Percentiles rank a stretch among this genome's conserved stretches.
Conservation (phyloP, 2,888 invertebrate species). For the Drosophila borealis region DNA sequence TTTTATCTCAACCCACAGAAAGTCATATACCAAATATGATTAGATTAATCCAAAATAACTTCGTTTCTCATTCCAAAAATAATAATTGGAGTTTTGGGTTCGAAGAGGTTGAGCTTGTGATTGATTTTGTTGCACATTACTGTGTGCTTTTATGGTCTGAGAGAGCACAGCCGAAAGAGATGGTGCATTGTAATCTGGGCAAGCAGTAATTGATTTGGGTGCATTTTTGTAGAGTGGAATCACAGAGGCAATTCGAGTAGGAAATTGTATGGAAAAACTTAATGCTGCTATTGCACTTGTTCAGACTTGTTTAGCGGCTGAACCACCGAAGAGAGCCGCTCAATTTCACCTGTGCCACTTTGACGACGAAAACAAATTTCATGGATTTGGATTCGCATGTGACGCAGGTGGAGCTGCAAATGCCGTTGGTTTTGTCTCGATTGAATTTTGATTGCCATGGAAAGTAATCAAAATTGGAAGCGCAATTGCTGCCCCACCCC, state of each 20-base stretch:
- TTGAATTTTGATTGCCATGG: conserved; percentile 52
- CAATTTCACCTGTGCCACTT: conserved; percentile 59
- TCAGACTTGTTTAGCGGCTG: conserved; percentile 27
- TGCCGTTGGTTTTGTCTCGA: conserved; percentile 19
- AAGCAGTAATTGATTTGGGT: conserved; percentile 1
- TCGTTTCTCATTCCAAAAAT: too few relatives aligned
- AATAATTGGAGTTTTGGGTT: too few relatives aligned
- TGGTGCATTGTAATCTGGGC: background rate
- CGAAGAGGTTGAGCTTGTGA: too few relatives aligned
- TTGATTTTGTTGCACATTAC: background rate
- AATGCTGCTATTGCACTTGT: conserved; percentile 3
- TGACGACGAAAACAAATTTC: conserved; percentile 33
- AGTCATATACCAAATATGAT: too few relatives aligned
- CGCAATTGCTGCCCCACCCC: background rate
- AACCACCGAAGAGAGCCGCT: conserved; percentile 12
- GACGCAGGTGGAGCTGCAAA: conserved; percentile 25
- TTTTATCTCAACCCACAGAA: too few relatives aligned
- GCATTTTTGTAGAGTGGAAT: background rate
- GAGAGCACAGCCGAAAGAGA: too few relatives aligned
- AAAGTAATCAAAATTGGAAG: conserved; percentile 67
- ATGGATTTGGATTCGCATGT: conserved; percentile 33
- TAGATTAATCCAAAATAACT: too few relatives aligned
- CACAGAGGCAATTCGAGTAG: background rate
- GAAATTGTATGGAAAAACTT: background rate
- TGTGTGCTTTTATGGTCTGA: too few relatives aligned